Conservation (phyloP, 1,140 invertebrate species). For the Hyposmocoma kahamanoa region DNA sequence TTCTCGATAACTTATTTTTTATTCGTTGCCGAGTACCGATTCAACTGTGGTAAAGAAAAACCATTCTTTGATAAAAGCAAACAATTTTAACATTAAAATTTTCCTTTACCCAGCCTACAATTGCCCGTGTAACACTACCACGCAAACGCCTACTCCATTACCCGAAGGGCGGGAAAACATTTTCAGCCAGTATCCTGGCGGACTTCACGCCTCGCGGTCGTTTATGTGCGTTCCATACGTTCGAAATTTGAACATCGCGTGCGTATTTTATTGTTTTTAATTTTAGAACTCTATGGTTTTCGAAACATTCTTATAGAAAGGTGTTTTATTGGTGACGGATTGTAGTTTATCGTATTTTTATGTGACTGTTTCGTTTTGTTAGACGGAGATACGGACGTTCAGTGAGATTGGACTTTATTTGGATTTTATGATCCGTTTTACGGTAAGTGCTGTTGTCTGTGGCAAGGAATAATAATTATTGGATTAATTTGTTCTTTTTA, state of each 20-base stretch:
- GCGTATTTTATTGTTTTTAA: too few species aligned
- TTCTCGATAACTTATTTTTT: too few species aligned
- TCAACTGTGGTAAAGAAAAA: too few species aligned
- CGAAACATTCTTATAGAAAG: background rate
- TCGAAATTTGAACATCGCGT: conserved; percentile 27
- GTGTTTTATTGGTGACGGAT: background rate
- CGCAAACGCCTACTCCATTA: conserved; percentile 22
- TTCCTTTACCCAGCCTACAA: too few species aligned
- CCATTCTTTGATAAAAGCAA: too few species aligned
- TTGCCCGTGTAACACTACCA: background rate
- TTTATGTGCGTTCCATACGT: conserved; percentile 19
- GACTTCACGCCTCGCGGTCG: conserved; percentile 39
- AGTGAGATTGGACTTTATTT: conserved; percentile 2
- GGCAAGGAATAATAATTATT: background rate
- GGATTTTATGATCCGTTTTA: conserved; percentile 10
- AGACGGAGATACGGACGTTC: background rate
- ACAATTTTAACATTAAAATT: too few species aligned
- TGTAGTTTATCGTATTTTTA: background rate
- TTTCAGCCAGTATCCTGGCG: conserved; percentile 43
- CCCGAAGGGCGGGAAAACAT: conserved; percentile 49
- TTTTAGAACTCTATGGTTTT: too few species aligned
- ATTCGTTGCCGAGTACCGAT: too few species aligned
- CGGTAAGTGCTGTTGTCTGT: conserved; percentile 4
- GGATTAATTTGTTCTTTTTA: background rate
- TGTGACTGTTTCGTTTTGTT: conserved; percentile 1